Evolutionary conservation across 2,797 vertebrate genomes (phyloP).

Genomic region (Galagoides demidoff): DNA sequence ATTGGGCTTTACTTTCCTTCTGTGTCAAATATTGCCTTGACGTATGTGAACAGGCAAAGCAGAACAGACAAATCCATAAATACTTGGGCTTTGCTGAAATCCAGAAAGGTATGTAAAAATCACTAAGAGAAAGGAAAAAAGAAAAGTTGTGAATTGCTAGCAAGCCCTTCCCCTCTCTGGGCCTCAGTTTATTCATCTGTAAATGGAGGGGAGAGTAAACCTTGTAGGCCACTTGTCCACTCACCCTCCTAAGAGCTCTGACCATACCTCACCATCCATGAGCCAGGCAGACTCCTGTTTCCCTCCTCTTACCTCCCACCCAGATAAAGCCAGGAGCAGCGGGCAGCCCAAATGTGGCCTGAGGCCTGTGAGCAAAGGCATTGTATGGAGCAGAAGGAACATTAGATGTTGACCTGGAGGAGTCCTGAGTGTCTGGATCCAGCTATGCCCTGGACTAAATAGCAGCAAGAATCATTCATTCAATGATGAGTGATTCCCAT

Average conservation of each 20-base stretch:
- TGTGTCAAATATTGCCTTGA: background rate
- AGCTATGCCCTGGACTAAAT: background rate
- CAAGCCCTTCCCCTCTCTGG: background rate
- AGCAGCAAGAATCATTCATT: background rate
- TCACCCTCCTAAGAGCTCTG: background rate
- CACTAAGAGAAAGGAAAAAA: background rate
- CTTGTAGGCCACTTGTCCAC: background rate
- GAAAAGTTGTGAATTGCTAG: background rate
- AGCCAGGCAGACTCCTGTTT: background rate
- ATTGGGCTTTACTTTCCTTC: background rate
- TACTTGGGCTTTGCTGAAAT: background rate
- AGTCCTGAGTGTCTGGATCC: background rate
- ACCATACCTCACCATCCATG: no score
- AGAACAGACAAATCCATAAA: slow-evolving; percentile 41
- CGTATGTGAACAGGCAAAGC: background rate
- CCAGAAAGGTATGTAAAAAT: background rate
- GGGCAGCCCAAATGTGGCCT: background rate
- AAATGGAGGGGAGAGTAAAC: background rate
- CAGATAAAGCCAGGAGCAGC: background rate
- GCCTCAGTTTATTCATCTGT: background rate
- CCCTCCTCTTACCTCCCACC: background rate
- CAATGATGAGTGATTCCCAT: fast-evolving
- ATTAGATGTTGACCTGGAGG: background rate
- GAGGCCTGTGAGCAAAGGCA: background rate
- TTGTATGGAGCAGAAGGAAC: background rate